Percentiles rank a stretch among this genome's conserved stretches.
These are phyloP conservation scores for Stichopus horrens DNA, from an alignment of 53 echinoderm and acorn worm species.

Conservation along the genomic window DNA sequence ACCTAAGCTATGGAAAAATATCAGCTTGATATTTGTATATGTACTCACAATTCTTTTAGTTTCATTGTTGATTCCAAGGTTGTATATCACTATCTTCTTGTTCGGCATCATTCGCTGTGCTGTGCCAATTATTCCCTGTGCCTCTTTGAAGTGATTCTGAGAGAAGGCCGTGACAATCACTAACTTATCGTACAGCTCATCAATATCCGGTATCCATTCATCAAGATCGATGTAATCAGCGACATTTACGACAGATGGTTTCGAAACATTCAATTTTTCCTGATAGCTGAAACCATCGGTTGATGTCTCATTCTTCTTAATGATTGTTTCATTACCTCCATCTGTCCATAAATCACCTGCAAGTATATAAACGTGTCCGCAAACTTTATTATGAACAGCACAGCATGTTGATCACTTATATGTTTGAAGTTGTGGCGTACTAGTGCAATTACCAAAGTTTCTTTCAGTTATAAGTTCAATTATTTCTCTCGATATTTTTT, in stretches of 20 bases:
- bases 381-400: background rate
- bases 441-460: background rate
- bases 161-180: conserved; percentile 45
- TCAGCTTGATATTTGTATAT: too few relatives aligned
- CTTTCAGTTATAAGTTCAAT: background rate
- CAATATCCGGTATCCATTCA: conserved; percentile 15
- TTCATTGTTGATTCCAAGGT: conserved; percentile 5
- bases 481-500: background rate
- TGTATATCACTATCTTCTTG: conserved; percentile 44
- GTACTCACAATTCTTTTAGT: conserved; percentile 3
- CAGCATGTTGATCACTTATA: too few relatives aligned
- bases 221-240: conserved; percentile 14
- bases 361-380: background rate
- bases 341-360: background rate
- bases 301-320: background rate
- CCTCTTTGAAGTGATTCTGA: conserved; percentile 31
- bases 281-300: background rate
- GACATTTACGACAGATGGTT: background rate
- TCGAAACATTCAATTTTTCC: background rate
- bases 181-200: conserved; percentile 19
- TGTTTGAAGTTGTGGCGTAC: too few relatives aligned
- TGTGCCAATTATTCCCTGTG: conserved; percentile 23
- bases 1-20: too few relatives aligned
- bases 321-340: background rate
- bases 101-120: conserved; percentile 29